Evolutionary conservation across 92 coral and sea anemone species (phyloP), one percentile per base, ranked within the genome.

Genomic region (Parazoanthus atlanticus): DNA sequence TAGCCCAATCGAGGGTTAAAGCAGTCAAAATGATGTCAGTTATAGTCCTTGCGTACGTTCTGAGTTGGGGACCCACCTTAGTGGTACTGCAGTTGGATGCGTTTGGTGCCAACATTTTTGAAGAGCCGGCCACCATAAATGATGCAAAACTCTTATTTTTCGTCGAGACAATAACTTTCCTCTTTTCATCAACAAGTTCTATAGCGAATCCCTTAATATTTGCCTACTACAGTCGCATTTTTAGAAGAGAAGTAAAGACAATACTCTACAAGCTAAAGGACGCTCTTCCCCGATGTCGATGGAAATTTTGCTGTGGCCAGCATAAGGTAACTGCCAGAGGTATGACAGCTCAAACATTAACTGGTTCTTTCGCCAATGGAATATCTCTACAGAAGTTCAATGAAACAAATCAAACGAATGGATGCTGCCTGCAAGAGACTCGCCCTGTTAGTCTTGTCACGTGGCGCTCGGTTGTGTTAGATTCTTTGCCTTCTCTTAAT

Each of bases 1-100:
- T 47, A 31, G 25, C 36, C 34, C 65, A 58, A 41, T 80, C 84
- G 66, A 80, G 47, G 56, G 84, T 52, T 3, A 80, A 80, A 26
- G 15, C 84, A 26, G 56, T 80, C 25, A 80, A 80, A 31, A 80
- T 80, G 84, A 80, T 80, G 65, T 43, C 38, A 49, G 84, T 80
- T 25, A 32, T 80, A 30, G 69, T 58, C 16, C 40, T 80, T 0
- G 28, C n/a, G 10, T 80, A 80, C 15, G 31, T 80, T 30, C 46
- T 80, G n/a, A 80, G 66, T 47, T 80, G 84, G 84, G 70, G 84
- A 1, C 84, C 84, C 7, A 47, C 65, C 13, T 58, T 80, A 33
- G 70, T 80, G 31, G 9, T 49, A 9, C 7, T 80, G 23, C 36
- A 26, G 84, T 80, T 80, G 84, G 69, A 46, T 21, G 31, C 84